phyloP scores from a whole-genome alignment of 2,888 invertebrate species.

The Heliconius ethilla region DNA sequence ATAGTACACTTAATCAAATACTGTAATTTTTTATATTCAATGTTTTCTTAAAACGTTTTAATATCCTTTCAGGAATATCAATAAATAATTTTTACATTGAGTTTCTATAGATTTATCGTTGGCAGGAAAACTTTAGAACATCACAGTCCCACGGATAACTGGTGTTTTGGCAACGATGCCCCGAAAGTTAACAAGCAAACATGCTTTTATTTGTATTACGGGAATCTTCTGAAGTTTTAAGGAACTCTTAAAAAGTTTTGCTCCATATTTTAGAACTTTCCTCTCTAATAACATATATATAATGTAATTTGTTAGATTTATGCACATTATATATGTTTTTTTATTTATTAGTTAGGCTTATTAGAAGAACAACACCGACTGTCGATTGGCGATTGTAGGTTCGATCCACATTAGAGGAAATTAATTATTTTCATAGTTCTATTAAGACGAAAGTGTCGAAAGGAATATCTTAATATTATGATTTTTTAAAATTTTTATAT shows the following conservation, averaged over 20 bases:
- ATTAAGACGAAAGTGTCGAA: too few species aligned
- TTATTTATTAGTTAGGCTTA: neutral
- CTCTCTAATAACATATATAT: neutral
- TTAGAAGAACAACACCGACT: neutral
- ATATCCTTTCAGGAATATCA: neutral
- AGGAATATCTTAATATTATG: too few species aligned
- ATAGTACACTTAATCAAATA: too few species aligned
- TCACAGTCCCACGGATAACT: neutral
- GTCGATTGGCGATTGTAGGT: too few species aligned
- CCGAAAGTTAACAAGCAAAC: conserved; percentile 20
- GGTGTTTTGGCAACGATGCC: conserved; percentile 19
- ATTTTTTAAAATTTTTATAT: too few species aligned
- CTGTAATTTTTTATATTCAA: too few species aligned
- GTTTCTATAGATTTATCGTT: conserved; percentile 8
- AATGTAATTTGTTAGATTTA: neutral
- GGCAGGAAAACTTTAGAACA: neutral
- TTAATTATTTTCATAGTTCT: too few species aligned
- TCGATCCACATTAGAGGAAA: too few species aligned
- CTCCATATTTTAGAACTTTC: neutral
- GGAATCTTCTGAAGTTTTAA: conserved; percentile 13
- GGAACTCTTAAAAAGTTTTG: conserved; percentile 16
- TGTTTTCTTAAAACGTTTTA: neutral
- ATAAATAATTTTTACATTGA: conserved; percentile 11
- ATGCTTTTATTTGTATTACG: conserved; percentile 25
- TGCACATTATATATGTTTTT: neutral